These are phyloP conservation scores for Prionace glauca DNA, from an alignment of 2,797 vertebrate genomes.

Conservation along the genomic window DNA sequence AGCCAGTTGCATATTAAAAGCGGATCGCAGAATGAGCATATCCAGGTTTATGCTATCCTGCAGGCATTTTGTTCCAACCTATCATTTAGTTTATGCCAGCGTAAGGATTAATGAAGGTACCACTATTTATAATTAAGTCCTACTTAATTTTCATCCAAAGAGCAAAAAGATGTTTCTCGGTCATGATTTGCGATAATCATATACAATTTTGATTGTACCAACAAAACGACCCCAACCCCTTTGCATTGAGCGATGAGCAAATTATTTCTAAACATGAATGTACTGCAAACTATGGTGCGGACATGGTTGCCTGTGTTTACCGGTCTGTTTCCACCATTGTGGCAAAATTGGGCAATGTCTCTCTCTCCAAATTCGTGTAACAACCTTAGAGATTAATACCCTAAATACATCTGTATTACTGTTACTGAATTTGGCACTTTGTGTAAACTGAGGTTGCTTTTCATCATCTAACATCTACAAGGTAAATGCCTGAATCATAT, in stretches of 20 bases:
- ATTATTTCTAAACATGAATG: neutral
- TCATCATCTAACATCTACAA: neutral
- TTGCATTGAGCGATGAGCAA: neutral
- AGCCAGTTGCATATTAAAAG: conserved; percentile 21
- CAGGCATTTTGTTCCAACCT: conserved; percentile 32
- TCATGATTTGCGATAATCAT: conserved; percentile 28
- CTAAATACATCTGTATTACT: neutral
- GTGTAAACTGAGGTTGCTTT: neutral
- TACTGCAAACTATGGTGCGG: neutral
- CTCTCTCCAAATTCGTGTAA: neutral
- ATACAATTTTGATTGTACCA: neutral
- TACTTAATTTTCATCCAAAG: conserved; percentile 35
- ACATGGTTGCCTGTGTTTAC: neutral
- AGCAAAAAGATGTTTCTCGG: conserved; percentile 25
- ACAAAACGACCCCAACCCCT: neutral
- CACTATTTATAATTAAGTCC: conserved; percentile 37
- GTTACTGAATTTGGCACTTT: neutral
- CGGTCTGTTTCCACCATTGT: neutral
- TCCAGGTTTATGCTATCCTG: conserved; percentile 32
- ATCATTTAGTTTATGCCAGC: conserved; percentile 35
- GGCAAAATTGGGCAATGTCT: neutral
- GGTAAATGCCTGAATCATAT: neutral
- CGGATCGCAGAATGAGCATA: neutral
- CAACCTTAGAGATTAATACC: neutral
- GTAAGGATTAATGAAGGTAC: conserved; percentile 35